These are phyloP conservation scores for Hydractinia echinata DNA, from an alignment of 30 jellyfish, hydroid and myxozoan genomes.

Conservation along the genomic window DNA sequence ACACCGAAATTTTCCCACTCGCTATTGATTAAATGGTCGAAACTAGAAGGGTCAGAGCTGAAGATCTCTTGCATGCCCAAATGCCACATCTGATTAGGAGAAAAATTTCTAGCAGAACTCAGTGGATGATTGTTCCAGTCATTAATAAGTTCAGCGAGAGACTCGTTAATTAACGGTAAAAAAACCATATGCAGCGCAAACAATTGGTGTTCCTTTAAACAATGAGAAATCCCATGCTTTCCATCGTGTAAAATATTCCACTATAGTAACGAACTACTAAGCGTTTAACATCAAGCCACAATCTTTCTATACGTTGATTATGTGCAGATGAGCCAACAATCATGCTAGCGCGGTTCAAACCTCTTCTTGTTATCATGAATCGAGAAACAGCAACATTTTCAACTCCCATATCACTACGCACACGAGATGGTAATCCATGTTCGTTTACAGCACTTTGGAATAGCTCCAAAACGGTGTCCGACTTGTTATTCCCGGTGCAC, in stretches of 20 bases:
- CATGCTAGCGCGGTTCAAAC: slow-evolving; percentile 39
- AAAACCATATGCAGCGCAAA: slow-evolving; percentile 29
- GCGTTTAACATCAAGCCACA: slow-evolving; percentile 44
- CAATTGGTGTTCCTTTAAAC: slow-evolving; percentile 17
- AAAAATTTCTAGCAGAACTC: slow-evolving; percentile 24
- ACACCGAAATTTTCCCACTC: slow-evolving; percentile 4
- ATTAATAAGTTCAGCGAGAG: slow-evolving; percentile 25
- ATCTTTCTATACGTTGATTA: slow-evolving; percentile 43
- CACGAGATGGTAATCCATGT: slow-evolving; percentile 50
- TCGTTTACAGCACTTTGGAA: slow-evolving; percentile 33
- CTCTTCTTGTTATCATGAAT: slow-evolving; percentile 36
- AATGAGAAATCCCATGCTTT: slow-evolving; percentile 20
- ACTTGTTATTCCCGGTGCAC: slow-evolving; percentile 37
- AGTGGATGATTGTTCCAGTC: slow-evolving; percentile 50
- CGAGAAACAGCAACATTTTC: slow-evolving; percentile 51
- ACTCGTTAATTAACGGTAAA: slow-evolving; percentile 29
- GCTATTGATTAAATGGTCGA: not conserved
- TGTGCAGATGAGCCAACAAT: slow-evolving; percentile 43
- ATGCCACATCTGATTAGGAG: slow-evolving; percentile 44
- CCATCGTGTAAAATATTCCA: slow-evolving; percentile 24
- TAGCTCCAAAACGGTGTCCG: slow-evolving; percentile 44
- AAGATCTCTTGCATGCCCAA: not conserved
- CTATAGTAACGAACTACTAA: slow-evolving; percentile 22
- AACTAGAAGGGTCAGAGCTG: not conserved
- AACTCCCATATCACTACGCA: slow-evolving; percentile 46